Base-by-base conservation (phyloP, 2,888 invertebrate species). In the Drosophila nr. medialis region DNA sequence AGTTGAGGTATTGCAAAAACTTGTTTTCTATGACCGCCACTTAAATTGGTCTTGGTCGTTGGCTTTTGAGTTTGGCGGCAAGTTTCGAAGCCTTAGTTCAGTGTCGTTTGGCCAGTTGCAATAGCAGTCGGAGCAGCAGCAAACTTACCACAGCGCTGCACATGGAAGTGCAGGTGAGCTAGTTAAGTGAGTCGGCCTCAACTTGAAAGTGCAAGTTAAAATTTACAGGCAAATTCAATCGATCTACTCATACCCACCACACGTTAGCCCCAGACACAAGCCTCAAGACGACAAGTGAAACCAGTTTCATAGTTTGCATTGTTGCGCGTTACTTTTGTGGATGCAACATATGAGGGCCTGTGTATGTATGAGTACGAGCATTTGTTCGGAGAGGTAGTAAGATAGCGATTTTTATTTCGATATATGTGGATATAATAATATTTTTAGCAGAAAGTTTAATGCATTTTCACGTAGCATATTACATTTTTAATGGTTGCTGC, bases 1-100 rank as follows among this genome's bases (percentile, higher is more conserved):
- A 24, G 45, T 34, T 59, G 27, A 21, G 51, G 54, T 72, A 66
- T 77, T 64, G 62, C 34, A 56, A 80, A 85, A 85, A 85, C 85
- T 80, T 62, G 89, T 87, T 85, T 89, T 77, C 72, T 67, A 78
- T 78, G 87, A 71, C 67, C 69, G 75, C 78, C 66, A 78, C 81
- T 74, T 72, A 71, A 89, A 72, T 80, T 87, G 85, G 82, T 89
- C 85, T 89, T 85, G 85, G 85, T 89, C 88, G 89, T 89, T 85
- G 85, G 80, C 85, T 85, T 86, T 63, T 66, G 56, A 54, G 21
- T 15, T 49, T 68, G 72, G 29, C 60, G 62, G 63, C 55, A 45
- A 18, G 51, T 38, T 45, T 36, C 32, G 13, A 63, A 49, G 38
- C 24, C 24, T 53, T 45, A 50, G 63, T 67, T 68, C 72, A 71